Evolutionary conservation across 2,797 vertebrate genomes (phyloP).

Genomic region (Allenopithecus nigroviridis): DNA sequence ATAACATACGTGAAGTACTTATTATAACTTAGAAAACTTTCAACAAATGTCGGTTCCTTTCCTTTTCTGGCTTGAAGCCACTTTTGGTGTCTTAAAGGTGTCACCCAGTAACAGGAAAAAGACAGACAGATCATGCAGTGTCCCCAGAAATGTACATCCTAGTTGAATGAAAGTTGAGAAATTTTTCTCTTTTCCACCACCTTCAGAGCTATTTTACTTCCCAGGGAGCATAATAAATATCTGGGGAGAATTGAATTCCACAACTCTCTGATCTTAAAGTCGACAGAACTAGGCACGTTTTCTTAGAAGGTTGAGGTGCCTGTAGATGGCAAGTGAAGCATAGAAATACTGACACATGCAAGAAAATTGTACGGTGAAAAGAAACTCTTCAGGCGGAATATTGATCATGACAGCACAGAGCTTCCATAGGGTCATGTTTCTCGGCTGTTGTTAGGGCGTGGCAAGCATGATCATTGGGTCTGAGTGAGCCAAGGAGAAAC

Average conservation of each 20-base stretch:
- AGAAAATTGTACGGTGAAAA: background rate
- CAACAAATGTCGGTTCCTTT: background rate
- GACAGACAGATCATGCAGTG: background rate
- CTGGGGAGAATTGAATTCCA: background rate
- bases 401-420: background rate
- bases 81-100: background rate
- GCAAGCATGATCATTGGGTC: background rate
- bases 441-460: background rate
- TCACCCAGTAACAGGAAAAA: background rate
- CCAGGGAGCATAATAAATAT: background rate
- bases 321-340: background rate
- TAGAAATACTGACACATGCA: background rate
- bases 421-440: background rate
- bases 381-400: background rate
- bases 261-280: slow-evolving; percentile 15
- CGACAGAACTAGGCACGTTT: background rate
- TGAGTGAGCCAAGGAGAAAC: background rate
- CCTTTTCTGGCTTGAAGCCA: background rate
- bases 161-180: background rate
- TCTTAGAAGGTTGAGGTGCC: background rate
- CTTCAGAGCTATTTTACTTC: slow-evolving; percentile 18
- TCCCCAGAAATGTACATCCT: background rate
- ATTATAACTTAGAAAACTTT: background rate
- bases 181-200: background rate
- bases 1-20: background rate